Evolutionary conservation across 2,888 invertebrate species (phyloP).

Genomic region (Sycophila texana): DNA sequence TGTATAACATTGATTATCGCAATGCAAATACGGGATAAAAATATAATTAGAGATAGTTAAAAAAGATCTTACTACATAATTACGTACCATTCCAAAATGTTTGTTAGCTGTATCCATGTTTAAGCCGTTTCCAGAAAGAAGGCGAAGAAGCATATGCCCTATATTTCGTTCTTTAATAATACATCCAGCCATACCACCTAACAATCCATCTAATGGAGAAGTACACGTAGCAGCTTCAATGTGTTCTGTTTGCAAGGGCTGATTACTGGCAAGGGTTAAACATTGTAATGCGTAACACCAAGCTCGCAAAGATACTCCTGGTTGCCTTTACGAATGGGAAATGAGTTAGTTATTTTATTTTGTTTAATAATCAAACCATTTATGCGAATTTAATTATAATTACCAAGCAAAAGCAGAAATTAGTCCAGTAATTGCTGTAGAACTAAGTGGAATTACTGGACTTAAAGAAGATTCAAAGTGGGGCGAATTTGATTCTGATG

Average conservation of each 20-base stretch:
- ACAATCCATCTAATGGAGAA: slow-evolving; percentile 68
- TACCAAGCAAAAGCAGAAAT: slow-evolving; percentile 82
- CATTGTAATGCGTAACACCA: slow-evolving; percentile 89
- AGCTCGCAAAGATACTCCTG: slow-evolving; percentile 83
- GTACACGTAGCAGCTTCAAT: slow-evolving; percentile 66
- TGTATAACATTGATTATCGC: not conserved
- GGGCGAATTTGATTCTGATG: slow-evolving; percentile 74
- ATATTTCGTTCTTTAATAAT: slow-evolving; percentile 83
- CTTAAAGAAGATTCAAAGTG: slow-evolving; percentile 79
- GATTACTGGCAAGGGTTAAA: slow-evolving; percentile 84
- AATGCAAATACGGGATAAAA: not conserved
- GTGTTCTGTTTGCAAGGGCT: slow-evolving; percentile 72
- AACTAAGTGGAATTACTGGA: slow-evolving; percentile 82
- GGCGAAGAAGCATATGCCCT: slow-evolving; percentile 81
- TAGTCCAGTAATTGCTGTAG: slow-evolving; percentile 81
- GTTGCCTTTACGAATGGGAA: slow-evolving; percentile 73
- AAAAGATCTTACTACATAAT: slow-evolving; percentile 1
- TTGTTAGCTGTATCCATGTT: slow-evolving; percentile 77
- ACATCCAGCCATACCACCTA: slow-evolving; percentile 80
- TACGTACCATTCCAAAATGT: slow-evolving; percentile 76
- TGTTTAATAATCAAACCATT: not conserved
- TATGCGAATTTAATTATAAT: slow-evolving; percentile 46
- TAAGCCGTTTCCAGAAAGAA: slow-evolving; percentile 82
- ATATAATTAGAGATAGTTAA: not conserved
- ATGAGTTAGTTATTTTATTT: slow-evolving; percentile 12